Evolutionary conservation across 2,113 vertebrate genomes (phyloP).

Genomic region (Anolis carolinensis): DNA sequence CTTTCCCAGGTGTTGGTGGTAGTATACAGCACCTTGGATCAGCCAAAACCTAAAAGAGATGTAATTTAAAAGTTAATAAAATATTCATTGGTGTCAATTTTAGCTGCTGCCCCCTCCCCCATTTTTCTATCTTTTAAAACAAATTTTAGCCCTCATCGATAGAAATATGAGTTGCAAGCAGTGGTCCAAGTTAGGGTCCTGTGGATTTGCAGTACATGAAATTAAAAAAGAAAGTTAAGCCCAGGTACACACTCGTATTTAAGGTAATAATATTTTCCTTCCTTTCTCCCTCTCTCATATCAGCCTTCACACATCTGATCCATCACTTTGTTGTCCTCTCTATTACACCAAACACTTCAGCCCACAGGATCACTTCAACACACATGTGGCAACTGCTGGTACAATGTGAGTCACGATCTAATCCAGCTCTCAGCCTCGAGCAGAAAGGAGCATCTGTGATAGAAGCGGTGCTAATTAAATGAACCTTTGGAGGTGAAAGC

Average conservation of each 20-base stretch:
- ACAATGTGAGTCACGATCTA: conserved; percentile 8
- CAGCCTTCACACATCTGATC: neutral
- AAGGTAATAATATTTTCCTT: neutral
- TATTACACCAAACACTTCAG: neutral
- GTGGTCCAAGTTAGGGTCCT: too few species aligned
- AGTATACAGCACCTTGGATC: too few species aligned
- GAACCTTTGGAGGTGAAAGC: conserved; percentile 5
- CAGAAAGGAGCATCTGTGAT: conserved; percentile 32
- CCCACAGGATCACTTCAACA: conserved; percentile 6
- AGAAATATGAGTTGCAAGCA: too few species aligned
- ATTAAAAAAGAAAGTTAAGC: neutral
- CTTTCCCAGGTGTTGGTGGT: too few species aligned
- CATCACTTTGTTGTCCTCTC: neutral
- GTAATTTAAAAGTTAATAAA: too few species aligned
- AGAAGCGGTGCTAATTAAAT: conserved; percentile 21
- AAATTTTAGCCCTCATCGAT: too few species aligned
- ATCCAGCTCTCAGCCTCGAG: conserved; percentile 14
- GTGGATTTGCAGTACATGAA: too few species aligned
- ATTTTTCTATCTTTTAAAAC: too few species aligned
- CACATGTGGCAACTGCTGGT: neutral
- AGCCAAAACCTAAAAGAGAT: too few species aligned
- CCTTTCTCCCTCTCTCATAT: neutral
- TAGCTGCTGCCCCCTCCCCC: too few species aligned
- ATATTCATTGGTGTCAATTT: too few species aligned
- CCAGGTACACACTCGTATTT: neutral